Conservation (phyloP, 2,113 vertebrate genomes). For the Microcebus griseorufus region DNA sequence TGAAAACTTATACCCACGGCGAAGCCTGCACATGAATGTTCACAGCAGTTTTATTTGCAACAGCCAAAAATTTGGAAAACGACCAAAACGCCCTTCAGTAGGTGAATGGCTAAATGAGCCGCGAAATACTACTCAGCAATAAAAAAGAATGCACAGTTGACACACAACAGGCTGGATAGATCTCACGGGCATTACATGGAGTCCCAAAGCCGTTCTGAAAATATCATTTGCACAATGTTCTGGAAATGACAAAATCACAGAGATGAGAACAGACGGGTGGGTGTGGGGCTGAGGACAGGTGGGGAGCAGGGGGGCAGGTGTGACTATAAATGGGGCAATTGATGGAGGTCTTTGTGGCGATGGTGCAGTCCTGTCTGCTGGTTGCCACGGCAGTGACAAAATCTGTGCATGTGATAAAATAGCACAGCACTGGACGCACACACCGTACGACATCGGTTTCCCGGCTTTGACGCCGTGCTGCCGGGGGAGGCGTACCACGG, state of each 20-base stretch:
- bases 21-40: neutral
- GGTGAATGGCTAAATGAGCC: neutral
- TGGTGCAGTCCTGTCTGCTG: neutral
- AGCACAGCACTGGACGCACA: neutral
- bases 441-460: accelerated
- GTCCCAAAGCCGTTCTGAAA: neutral
- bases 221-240: neutral
- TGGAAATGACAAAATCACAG: neutral
- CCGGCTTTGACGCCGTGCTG: accelerated
- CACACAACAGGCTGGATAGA: neutral
- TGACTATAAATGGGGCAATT: neutral
- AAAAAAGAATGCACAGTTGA: neutral
- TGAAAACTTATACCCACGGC: neutral
- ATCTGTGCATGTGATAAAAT: accelerated
- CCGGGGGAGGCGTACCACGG: accelerated
- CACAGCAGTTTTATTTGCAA: neutral
- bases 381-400: no score
- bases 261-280: no score
- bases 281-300: neutral
- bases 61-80: neutral
- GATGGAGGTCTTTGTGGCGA: neutral
- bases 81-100: neutral
- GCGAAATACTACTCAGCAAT: neutral
- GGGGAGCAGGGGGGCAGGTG: accelerated
- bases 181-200: neutral